phyloP scores from a whole-genome alignment of 2,888 invertebrate genomes.

The Cosmia pyralina region DNA sequence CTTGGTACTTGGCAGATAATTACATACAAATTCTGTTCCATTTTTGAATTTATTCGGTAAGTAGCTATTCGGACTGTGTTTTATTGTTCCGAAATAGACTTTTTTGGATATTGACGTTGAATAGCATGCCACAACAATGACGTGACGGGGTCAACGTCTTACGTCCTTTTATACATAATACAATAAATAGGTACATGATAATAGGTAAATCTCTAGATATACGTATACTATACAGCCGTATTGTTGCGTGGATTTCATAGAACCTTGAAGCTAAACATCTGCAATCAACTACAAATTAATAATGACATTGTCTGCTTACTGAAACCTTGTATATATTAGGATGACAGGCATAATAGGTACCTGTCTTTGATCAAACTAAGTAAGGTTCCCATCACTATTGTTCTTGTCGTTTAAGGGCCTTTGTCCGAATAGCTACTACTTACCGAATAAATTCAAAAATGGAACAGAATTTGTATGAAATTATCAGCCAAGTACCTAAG shows the following conservation, averaged over 20 bases:
- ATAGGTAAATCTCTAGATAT: not conserved
- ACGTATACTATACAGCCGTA: not conserved
- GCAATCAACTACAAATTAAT: constrained; percentile 49
- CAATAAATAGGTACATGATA: not conserved
- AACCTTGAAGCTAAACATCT: constrained; percentile 43
- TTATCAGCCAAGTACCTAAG: too few relatives aligned
- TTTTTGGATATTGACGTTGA: constrained; percentile 11
- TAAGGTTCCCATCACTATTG: constrained; percentile 14
- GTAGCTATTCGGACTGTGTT: too few relatives aligned
- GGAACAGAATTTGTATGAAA: too few relatives aligned
- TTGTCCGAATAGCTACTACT: too few relatives aligned
- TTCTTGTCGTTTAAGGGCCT: too few relatives aligned
- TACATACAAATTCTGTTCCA: too few relatives aligned
- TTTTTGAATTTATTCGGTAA: too few relatives aligned
- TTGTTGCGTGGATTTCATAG: constrained; percentile 20
- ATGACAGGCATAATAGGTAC: constrained; percentile 9
- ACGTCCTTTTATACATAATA: not conserved
- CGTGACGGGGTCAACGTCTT: constrained; percentile 18
- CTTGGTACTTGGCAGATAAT: too few relatives aligned
- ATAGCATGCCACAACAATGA: constrained; percentile 1
- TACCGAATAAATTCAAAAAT: too few relatives aligned
- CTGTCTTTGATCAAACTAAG: constrained; percentile 30
- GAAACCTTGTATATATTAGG: constrained; percentile 21
- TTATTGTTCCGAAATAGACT: too few relatives aligned
- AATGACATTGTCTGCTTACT: constrained; percentile 21